Base-by-base conservation (phyloP, 2,797 vertebrate species). In the Poeciliopsis paucimaculata region DNA sequence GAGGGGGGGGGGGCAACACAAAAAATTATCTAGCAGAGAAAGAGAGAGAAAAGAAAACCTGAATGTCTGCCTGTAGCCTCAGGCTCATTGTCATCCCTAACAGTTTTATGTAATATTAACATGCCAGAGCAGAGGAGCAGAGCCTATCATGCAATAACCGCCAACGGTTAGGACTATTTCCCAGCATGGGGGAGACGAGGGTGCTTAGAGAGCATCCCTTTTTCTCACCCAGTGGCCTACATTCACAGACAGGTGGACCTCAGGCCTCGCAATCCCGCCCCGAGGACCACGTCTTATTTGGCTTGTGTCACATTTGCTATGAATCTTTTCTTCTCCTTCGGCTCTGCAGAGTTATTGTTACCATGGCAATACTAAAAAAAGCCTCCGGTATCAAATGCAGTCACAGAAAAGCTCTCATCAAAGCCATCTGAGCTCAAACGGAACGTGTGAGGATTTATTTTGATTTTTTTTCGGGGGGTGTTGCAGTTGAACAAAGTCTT, bases 81-180 rank as follows among this genome's bases (percentile, higher is more conserved):
- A 31, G 91, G 93, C 91, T 80, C 87, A 88, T 90, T 92, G 92
- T 93, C 92, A 92, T 93, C 89, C 85, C 84, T 89, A 93, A 95
- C 89, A 94, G 89, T 91, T 91, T 86, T 86, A 94, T 96, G 87
- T 93, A 94, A 94, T 94, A 95, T 95, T 93, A 94, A 95, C 89
- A 87, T 92, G 90, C 94, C 88, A 90, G 86, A 86, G 79, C 82
- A 81, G 90, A 90, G 89, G 72, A 86, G 86, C 87, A 77, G 89
- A 89, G 78, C 83, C 82, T 76, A 88, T 87, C 81, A 76, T 70
- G 84, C 90, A 92, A 92, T 93, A 87, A 92, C 84, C 26, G 76
- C 86, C 77, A 8, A 82, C 31, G 78, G 92, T 90, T 86, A 90
- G 78, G 74, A 86, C 57, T 81, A 46, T 72, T 86, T 89, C 81